A percentile compares a stretch with the other conserved stretches of the same genome.
These are phyloP conservation scores for Drosophila emarginata DNA, from an alignment of 2,888 invertebrate genomes.

Conservation along the genomic window DNA sequence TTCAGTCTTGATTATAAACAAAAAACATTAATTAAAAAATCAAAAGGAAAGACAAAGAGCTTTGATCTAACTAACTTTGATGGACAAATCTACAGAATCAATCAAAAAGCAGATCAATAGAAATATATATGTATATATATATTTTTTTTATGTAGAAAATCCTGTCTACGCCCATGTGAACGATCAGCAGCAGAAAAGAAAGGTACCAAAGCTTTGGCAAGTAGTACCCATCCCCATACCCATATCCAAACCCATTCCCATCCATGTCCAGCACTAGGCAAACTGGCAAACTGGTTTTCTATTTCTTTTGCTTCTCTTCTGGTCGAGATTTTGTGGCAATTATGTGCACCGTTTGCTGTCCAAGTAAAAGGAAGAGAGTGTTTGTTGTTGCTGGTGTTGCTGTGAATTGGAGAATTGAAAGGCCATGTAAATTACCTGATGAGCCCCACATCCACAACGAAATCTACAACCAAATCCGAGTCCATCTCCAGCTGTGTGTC, in stretches of 20 bases:
- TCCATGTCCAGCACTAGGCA: slow-evolving; percentile 18
- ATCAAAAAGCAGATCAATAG: too few species aligned
- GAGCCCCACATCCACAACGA: slow-evolving; percentile 40
- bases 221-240: slow-evolving; percentile 16
- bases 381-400: slow-evolving; percentile 41
- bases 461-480: slow-evolving; percentile 15
- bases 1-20: too few species aligned
- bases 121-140: too few species aligned
- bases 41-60: too few species aligned
- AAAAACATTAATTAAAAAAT: too few species aligned
- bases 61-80: too few species aligned
- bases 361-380: slow-evolving; percentile 75
- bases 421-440: slow-evolving; percentile 74
- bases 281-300: slow-evolving; percentile 37
- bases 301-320: slow-evolving; percentile 35
- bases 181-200: slow-evolving; percentile 40
- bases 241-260: slow-evolving; percentile 21
- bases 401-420: slow-evolving; percentile 67
- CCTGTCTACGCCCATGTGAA: neutral
- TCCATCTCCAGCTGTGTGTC: slow-evolving; percentile 67
- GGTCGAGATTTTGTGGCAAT: slow-evolving; percentile 70
- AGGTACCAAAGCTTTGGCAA: slow-evolving; percentile 34
- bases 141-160: neutral
- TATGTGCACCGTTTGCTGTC: slow-evolving; percentile 64
- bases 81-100: too few species aligned